A percentile compares a stretch with the other conserved stretches of the same genome.
Conservation (phyloP, 2,113 vertebrate genomes). For the Hypomesus transpacificus region DNA sequence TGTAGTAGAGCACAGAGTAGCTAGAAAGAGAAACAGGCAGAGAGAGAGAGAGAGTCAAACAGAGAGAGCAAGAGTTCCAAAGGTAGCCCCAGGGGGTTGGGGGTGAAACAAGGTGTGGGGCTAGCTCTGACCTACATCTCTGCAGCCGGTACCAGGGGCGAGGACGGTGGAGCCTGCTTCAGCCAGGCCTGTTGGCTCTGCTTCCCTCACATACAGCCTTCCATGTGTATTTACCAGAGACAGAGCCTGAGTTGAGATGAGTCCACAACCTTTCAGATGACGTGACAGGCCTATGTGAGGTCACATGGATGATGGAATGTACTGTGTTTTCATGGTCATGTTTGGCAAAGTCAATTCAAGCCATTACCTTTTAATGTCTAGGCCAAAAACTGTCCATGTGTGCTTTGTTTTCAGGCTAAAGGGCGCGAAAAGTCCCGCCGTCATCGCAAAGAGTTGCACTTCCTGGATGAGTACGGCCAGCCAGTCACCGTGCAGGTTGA, state of each 20-base stretch:
- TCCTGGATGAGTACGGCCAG: constrained; percentile 8
- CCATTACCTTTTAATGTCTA: too few relatives aligned
- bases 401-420: neutral
- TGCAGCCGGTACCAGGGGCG: neutral
- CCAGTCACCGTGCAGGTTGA: constrained; percentile 16
- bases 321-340: too few relatives aligned
- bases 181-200: too few relatives aligned
- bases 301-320: too few relatives aligned
- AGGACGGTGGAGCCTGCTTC: neutral
- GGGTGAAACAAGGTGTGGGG: neutral
- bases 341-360: too few relatives aligned
- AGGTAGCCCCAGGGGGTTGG: neutral
- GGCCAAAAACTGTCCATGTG: neutral
- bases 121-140: neutral
- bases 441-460: neutral
- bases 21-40: neutral
- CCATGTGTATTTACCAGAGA: too few relatives aligned
- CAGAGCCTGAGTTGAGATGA: too few relatives aligned
- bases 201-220: too few relatives aligned
- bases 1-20: neutral
- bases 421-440: neutral
- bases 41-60: constrained; percentile 7
- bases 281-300: too few relatives aligned
- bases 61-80: neutral
- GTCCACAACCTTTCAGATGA: too few relatives aligned